A percentile compares a stretch with the other conserved stretches of the same genome.
Conservation (phyloP, 2,888 invertebrate genomes). For the Ellobium chinense region DNA sequence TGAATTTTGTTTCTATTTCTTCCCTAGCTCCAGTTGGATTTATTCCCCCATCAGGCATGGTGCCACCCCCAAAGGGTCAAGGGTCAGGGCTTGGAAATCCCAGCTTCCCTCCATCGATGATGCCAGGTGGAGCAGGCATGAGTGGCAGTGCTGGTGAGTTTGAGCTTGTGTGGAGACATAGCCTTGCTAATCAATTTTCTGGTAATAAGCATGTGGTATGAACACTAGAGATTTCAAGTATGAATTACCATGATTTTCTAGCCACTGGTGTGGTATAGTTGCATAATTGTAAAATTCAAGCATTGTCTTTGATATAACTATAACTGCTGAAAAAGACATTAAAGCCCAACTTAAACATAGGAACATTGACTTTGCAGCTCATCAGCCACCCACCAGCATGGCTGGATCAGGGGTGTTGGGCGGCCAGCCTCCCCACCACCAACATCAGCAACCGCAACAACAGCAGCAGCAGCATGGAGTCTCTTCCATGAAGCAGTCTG, state of each 20-base stretch:
- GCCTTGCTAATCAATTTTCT: too few relatives aligned
- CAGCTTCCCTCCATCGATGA: conserved; percentile 5
- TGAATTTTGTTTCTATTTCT: too few relatives aligned
- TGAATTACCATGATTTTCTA: too few relatives aligned
- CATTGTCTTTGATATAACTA: too few relatives aligned
- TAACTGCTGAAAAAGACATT: too few relatives aligned
- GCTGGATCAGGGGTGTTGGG: conserved; percentile 4
- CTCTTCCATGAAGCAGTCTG: conserved; percentile 35
- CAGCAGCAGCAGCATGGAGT: conserved; percentile 75
- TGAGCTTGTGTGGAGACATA: too few relatives aligned
- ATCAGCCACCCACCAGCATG: conserved; percentile 13
- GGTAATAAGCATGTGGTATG: too few relatives aligned
- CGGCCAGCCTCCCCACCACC: conserved; percentile 12
- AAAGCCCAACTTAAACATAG: too few relatives aligned
- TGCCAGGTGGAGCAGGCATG: background rate
- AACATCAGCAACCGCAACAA: conserved; percentile 1
- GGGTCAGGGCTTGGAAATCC: conserved; percentile 8
- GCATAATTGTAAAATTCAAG: too few relatives aligned
- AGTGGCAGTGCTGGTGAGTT: conserved; percentile 23
- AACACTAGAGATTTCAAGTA: too few relatives aligned
- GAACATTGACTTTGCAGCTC: too few relatives aligned
- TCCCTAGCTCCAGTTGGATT: conserved; percentile 28
- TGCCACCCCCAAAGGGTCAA: conserved; percentile 14
- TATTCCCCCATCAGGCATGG: conserved; percentile 27
- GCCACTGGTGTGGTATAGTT: too few relatives aligned